Evolutionary conservation across 2,113 vertebrate genomes (phyloP).

Genomic region (Daphoenositta chrysoptera): DNA sequence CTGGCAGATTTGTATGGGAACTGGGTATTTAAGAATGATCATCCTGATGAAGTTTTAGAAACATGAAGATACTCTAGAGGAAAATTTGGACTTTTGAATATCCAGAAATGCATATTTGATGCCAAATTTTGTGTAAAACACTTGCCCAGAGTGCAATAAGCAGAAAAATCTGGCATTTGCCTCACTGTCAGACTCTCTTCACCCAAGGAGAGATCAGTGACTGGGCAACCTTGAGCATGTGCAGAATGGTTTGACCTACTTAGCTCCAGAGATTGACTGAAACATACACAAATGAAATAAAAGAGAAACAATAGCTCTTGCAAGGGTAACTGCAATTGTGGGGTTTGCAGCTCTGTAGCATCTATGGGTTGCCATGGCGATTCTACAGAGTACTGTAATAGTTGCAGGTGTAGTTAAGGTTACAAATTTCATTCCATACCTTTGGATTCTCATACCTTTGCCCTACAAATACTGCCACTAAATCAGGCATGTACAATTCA

Average conservation of each 20-base stretch:
- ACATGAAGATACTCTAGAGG: neutral
- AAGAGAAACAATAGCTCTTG: neutral
- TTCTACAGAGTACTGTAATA: neutral
- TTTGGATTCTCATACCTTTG: neutral
- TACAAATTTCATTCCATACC: neutral
- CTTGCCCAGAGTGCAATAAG: neutral
- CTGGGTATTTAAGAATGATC: neutral
- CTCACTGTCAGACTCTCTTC: neutral
- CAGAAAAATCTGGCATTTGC: neutral
- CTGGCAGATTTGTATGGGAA: neutral
- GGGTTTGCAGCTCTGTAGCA: neutral
- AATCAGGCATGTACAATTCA: neutral
- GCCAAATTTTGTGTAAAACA: neutral
- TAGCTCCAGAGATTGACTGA: neutral
- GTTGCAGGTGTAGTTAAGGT: neutral
- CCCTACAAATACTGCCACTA: neutral
- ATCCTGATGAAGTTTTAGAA: neutral
- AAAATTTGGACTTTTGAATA: neutral
- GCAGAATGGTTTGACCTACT: neutral
- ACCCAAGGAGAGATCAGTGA: neutral
- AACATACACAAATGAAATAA: neutral
- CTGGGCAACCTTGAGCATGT: neutral
- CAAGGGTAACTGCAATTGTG: neutral
- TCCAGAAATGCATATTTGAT: neutral
- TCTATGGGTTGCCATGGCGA: slow-evolving; percentile 5